Conservation (phyloP, 2,888 invertebrate genomes). For the Chironomus riparius region DNA sequence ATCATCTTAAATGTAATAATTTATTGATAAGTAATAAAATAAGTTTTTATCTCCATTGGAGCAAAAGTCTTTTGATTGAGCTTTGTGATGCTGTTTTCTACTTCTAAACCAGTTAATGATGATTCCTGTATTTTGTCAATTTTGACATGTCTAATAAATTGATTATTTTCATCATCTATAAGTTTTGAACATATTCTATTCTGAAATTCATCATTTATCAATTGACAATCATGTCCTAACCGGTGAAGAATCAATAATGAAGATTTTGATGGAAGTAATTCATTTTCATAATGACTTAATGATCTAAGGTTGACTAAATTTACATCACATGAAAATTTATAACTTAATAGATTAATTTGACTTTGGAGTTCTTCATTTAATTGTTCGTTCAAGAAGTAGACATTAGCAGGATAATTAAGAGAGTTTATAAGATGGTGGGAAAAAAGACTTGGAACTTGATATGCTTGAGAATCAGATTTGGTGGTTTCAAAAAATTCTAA, state of each 20-base stretch:
- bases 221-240: conserved; percentile 64
- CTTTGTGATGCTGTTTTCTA: conserved; percentile 37
- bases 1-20: background rate
- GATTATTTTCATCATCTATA: background rate
- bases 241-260: conserved; percentile 71
- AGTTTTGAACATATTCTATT: background rate
- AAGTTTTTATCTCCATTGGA: conserved; percentile 60
- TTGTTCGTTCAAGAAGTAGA: conserved; percentile 62
- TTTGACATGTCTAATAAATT: background rate
- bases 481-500: conserved; percentile 56
- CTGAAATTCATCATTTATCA: conserved; percentile 39
- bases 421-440: conserved; percentile 66
- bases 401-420: conserved; percentile 68
- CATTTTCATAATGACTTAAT: conserved; percentile 63
- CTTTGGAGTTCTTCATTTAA: conserved; percentile 48
- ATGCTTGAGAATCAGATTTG: conserved; percentile 34
- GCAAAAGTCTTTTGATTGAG: conserved; percentile 50
- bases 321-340: conserved; percentile 63
- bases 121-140: background rate
- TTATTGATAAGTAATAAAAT: conserved; percentile 44
- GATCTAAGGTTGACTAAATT: conserved; percentile 74
- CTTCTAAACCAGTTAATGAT: conserved; percentile 35
- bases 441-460: conserved; percentile 54
- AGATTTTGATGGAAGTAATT: conserved; percentile 66
- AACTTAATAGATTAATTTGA: conserved; percentile 44